phyloP scores from a whole-genome alignment of 2,797 vertebrate species.

The Rhyacichthys aspro region DNA sequence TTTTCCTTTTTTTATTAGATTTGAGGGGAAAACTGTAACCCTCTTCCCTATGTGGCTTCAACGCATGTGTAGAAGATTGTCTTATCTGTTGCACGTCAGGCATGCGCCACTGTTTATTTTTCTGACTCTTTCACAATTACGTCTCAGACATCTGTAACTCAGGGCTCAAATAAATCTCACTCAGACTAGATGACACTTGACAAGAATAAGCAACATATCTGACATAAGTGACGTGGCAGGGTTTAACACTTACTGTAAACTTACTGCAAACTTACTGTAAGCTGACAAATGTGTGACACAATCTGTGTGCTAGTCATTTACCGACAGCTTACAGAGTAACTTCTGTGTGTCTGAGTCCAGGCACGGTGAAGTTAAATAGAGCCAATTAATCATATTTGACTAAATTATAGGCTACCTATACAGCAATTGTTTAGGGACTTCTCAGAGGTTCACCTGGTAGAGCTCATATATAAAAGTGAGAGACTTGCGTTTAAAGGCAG shows the following conservation, averaged over 20 bases:
- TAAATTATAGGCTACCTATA: no score
- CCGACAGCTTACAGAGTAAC: neutral
- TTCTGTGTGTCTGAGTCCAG: no score
- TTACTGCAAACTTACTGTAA: neutral
- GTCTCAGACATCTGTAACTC: conserved; percentile 21
- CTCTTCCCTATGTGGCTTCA: neutral
- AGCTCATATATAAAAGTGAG: no score
- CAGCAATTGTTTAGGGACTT: no score
- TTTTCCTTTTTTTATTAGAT: neutral
- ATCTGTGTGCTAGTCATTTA: neutral
- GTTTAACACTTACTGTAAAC: conserved; percentile 2
- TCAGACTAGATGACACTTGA: neutral
- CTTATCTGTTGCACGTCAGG: neutral
- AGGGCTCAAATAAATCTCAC: conserved; percentile 40
- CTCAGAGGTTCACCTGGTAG: no score
- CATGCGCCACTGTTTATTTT: conserved; percentile 46
- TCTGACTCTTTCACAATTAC: conserved; percentile 24
- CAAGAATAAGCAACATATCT: neutral
- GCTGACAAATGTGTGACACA: neutral
- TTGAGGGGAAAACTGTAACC: neutral
- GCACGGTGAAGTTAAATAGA: no score
- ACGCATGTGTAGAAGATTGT: neutral
- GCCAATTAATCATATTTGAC: no score
- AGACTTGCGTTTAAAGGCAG: no score
- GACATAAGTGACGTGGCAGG: neutral